Evolutionary conservation across 92 coral and sea anemone genomes (phyloP), one percentile per base, ranked within the genome.

Genomic region (Montipora capitata): DNA sequence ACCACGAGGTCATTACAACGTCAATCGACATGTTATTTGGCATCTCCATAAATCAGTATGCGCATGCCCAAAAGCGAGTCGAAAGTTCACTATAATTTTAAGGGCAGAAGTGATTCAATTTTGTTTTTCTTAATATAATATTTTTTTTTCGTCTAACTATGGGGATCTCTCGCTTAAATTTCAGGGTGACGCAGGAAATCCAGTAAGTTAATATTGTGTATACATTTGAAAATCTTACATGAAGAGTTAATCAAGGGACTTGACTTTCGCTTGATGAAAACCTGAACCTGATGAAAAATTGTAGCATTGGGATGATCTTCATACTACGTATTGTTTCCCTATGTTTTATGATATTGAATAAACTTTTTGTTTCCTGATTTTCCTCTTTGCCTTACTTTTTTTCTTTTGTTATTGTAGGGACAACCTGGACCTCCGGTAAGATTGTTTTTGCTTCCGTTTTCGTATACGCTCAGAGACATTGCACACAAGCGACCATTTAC

Each of bases 401-500:
- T 43, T 44, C 49, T 70, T 70, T 73, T 51, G 41, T 44, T 74
- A 11, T 20, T 79, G 11, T 64, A 97, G 99, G 99, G 99, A 78
- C 85, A 95, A 57, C 89, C 88, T 58, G 99, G 99, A 65, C 93
- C 96, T 67, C 96, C 97, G 79, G 99, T 97, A 92, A 89, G 97
- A 82, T 39, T 10, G 40, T 59, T 65, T 56, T 27, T 40, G 5
- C 51, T 73, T 4, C 10, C 35, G 12, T 49, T 48, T 44, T 44
- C 40, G 1, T 2, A 4, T 13, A 1, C 41, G 11, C 10, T 6
- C 7, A 63, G 10, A 5, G 9, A 15, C 2, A 13, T 2, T 27
- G 66, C 20, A 7, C 4, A 61, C 6, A 61, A 17, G 66, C 20
- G 20, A 15, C 66, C 66, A 61, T 61, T 17, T 61, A 3, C n/a